A percentile compares a stretch with the other conserved stretches of the same genome.
Conservation (phyloP, 2,888 invertebrate genomes). For the Melangyna quadrimaculata region DNA sequence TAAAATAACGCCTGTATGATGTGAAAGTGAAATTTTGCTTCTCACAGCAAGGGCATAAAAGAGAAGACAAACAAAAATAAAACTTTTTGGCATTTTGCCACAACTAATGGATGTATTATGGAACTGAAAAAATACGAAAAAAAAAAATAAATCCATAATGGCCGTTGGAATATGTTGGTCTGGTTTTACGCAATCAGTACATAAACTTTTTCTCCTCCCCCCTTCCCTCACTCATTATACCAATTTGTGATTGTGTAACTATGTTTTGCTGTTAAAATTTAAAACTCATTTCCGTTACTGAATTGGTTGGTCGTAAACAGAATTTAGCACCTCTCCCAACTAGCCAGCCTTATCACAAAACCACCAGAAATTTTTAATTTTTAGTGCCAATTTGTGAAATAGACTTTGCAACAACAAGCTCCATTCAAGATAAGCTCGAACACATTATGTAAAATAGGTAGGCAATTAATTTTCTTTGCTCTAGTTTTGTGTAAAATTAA, state of each 20-base stretch:
- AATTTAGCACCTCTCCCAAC: conserved; percentile 29
- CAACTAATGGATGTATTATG: conserved; percentile 28
- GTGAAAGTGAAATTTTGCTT: conserved; percentile 66
- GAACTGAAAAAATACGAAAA: neutral
- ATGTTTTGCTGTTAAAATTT: neutral
- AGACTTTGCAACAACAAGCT: conserved; percentile 35
- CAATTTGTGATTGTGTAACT: conserved; percentile 13
- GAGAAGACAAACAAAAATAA: neutral
- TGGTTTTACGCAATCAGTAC: conserved; percentile 15
- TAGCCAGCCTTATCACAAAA: neutral
- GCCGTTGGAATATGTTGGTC: neutral
- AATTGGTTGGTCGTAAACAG: conserved; percentile 4
- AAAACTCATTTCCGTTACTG: conserved; percentile 15
- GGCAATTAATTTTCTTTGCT: conserved; percentile 80
- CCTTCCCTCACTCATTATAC: neutral
- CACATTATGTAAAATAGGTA: conserved; percentile 79
- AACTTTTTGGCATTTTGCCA: conserved; percentile 50
- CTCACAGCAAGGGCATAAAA: conserved; percentile 24
- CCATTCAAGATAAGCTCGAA: conserved; percentile 68
- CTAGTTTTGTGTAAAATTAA: conserved; percentile 74
- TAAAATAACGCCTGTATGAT: neutral
- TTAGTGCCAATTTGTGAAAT: conserved; percentile 49
- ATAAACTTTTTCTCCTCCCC: neutral
- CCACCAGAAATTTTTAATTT: conserved; percentile 33
- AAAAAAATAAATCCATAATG: neutral